A percentile compares a stretch with the other conserved stretches of the same genome.
phyloP scores from a whole-genome alignment of 2,113 vertebrate species.

The Stigmatopora nigra region DNA sequence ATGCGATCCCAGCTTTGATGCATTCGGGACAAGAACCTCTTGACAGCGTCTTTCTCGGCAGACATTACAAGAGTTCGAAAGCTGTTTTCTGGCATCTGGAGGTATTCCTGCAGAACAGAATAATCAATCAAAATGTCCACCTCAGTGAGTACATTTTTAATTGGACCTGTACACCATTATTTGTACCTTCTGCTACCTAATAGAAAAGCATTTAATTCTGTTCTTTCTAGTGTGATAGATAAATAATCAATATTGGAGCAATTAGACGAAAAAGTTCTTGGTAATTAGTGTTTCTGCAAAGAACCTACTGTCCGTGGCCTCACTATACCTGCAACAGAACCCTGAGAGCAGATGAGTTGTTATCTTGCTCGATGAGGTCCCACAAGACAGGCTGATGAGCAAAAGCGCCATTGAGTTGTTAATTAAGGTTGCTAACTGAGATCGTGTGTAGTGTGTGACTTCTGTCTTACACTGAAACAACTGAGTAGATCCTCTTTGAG shows the following conservation, averaged over 20 bases:
- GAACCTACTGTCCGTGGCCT: background rate
- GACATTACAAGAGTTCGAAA: slow-evolving; percentile 79
- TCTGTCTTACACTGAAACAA: slow-evolving; percentile 80
- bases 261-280: background rate
- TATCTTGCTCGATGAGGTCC: slow-evolving; percentile 78
- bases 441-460: slow-evolving; percentile 5
- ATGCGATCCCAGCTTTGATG: slow-evolving; percentile 77
- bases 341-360: slow-evolving; percentile 70
- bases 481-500: slow-evolving; percentile 78
- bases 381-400: slow-evolving; percentile 73
- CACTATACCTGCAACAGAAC: slow-evolving; percentile 75
- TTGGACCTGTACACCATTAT: background rate
- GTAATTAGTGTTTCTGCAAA: background rate
- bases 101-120: slow-evolving; percentile 68
- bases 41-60: slow-evolving; percentile 75
- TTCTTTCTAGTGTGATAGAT: too few species aligned
- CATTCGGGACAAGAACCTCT: slow-evolving; percentile 77
- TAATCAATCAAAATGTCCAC: background rate
- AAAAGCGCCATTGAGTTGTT: slow-evolving; percentile 22
- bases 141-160: slow-evolving; percentile 1
- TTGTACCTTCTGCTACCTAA: background rate
- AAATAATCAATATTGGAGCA: background rate
- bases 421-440: slow-evolving; percentile 10
- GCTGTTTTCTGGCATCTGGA: slow-evolving; percentile 76
- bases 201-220: background rate